phyloP scores from a whole-genome alignment of 1,140 invertebrate genomes.

The Potamilus streckersoni region DNA sequence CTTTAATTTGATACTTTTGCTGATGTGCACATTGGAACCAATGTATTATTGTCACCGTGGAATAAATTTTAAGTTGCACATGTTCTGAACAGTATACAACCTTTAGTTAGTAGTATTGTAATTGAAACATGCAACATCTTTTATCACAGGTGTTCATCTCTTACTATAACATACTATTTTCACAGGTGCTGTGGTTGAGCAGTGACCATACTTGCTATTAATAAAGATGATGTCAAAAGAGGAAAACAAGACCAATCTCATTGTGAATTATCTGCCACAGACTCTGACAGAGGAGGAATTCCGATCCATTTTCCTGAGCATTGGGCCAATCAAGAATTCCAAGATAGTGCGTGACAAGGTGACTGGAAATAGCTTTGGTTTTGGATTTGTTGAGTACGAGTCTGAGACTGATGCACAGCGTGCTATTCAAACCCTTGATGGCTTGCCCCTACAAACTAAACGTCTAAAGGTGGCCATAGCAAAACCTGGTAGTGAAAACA shows the following conservation, averaged over 20 bases:
- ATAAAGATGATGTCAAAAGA: background rate
- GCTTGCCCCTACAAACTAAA: conserved; percentile 86
- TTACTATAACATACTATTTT: too few relatives aligned
- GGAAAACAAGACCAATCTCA: conserved; percentile 78
- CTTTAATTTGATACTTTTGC: too few relatives aligned
- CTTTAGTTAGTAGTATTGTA: too few relatives aligned
- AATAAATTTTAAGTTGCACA: too few relatives aligned
- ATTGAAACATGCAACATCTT: too few relatives aligned
- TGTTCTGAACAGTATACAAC: too few relatives aligned
- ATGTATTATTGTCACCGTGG: too few relatives aligned
- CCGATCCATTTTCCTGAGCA: conserved; percentile 85
- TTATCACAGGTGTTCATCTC: too few relatives aligned
- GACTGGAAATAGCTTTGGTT: conserved; percentile 94
- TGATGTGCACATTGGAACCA: too few relatives aligned
- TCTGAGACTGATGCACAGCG: conserved; percentile 84
- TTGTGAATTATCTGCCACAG: conserved; percentile 95
- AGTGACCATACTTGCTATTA: too few relatives aligned
- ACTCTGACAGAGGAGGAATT: conserved; percentile 90
- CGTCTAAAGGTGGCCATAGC: conserved; percentile 90
- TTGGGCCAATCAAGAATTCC: conserved; percentile 80
- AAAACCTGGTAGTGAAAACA: conserved; percentile 87
- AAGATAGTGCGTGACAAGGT: conserved; percentile 81
- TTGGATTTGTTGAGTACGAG: conserved; percentile 92
- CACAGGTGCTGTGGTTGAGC: too few relatives aligned
- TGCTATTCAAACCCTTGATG: conserved; percentile 88